phyloP scores from a whole-genome alignment of 2,888 invertebrate genomes.

The Acanthosoma haemorrhoidale region DNA sequence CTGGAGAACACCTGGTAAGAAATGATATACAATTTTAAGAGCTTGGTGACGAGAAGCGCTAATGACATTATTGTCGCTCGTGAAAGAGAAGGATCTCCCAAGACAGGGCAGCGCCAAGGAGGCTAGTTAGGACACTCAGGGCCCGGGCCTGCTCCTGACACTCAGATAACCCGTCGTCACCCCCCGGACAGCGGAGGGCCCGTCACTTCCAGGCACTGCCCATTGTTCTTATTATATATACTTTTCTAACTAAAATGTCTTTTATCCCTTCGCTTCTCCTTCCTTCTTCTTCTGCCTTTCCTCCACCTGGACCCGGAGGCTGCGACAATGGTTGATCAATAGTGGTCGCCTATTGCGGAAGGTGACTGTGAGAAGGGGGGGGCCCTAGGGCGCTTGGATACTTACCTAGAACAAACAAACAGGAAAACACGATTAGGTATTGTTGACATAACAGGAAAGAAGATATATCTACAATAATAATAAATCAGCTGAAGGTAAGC shows the following conservation, averaged over 20 bases:
- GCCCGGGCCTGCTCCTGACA: neutral
- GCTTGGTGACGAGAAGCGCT: no score
- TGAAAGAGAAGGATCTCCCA: neutral
- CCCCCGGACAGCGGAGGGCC: slow-evolving; percentile 10
- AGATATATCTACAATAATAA: no score
- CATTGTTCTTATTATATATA: slow-evolving; percentile 14
- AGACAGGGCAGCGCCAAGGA: slow-evolving; percentile 1
- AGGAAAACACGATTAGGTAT: neutral
- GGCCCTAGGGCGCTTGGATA: neutral
- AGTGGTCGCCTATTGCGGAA: neutral
- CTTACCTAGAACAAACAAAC: neutral
- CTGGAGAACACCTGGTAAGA: no score
- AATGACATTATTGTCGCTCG: no score
- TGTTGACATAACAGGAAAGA: no score
- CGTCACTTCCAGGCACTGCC: neutral
- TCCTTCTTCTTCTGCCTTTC: no score
- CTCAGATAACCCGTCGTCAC: slow-evolving; percentile 5
- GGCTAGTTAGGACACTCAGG: slow-evolving; percentile 11
- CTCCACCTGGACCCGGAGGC: neutral
- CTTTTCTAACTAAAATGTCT: slow-evolving; percentile 11
- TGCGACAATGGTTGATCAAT: neutral
- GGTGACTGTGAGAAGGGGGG: neutral
- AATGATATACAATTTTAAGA: no score
- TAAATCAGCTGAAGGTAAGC: no score
- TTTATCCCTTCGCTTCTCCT: neutral